A percentile compares a stretch with the other conserved stretches of the same genome.
These are phyloP conservation scores for Prinia subflava DNA, from an alignment of 2,113 vertebrate species.

Conservation along the genomic window DNA sequence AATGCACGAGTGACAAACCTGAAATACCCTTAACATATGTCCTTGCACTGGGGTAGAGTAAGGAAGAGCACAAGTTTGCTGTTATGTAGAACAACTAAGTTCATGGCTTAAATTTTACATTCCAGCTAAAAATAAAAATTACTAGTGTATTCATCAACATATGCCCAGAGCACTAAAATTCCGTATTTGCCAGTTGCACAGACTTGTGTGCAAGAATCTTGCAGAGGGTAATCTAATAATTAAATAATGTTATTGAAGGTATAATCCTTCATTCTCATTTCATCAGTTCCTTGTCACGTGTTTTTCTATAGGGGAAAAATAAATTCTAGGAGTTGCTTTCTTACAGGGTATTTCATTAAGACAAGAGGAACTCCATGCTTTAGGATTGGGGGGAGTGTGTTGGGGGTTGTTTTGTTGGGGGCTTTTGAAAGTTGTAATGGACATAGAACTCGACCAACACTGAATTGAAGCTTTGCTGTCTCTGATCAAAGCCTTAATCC, in stretches of 20 bases:
- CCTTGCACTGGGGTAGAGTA: not conserved
- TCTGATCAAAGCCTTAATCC: not conserved
- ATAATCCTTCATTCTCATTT: not conserved
- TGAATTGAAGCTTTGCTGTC: not conserved
- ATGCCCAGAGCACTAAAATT: not conserved
- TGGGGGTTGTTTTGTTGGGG: not conserved
- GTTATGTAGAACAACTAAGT: not conserved
- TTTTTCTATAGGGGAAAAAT: not conserved
- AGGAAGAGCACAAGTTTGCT: not conserved
- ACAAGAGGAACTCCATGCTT: not conserved
- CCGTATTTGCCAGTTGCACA: not conserved
- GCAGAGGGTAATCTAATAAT: not conserved
- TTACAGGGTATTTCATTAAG: not conserved
- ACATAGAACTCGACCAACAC: not conserved
- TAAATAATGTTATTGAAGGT: not conserved
- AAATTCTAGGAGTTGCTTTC: not conserved
- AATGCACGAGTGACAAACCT: slow-evolving; percentile 8
- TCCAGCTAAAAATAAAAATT: not conserved
- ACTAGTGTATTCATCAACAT: not conserved
- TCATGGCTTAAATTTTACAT: not conserved
- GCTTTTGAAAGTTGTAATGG: not conserved
- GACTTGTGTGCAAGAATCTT: not conserved
- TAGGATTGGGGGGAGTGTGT: not conserved
- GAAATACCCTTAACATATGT: not conserved
- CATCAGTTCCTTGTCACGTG: not conserved